Conservation (phyloP, 2,113 vertebrate species). For the Chamaea fasciata region DNA sequence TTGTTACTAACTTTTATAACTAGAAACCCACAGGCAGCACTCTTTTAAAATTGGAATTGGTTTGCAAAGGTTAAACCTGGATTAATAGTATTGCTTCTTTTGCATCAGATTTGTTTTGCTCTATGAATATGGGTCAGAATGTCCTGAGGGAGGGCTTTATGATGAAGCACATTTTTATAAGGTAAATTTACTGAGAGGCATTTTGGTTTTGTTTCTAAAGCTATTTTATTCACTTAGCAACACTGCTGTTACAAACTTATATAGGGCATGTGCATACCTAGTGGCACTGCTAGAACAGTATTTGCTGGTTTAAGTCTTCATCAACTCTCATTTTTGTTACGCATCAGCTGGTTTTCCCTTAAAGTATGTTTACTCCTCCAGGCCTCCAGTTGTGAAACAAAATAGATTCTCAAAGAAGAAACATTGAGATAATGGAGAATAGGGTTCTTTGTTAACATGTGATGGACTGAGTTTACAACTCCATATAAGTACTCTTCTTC, state of each 20-base stretch:
- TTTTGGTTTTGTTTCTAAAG: neutral
- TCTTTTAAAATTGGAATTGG: neutral
- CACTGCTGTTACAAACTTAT: neutral
- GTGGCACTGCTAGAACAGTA: neutral
- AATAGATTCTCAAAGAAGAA: neutral
- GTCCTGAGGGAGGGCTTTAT: neutral
- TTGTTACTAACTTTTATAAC: neutral
- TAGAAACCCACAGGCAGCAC: neutral
- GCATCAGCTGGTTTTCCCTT: neutral
- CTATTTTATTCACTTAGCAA: neutral
- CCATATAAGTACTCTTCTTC: neutral
- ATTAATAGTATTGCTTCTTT: neutral
- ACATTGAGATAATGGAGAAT: neutral
- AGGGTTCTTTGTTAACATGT: neutral
- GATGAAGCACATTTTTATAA: neutral
- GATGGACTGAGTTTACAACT: neutral
- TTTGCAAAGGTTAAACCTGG: neutral
- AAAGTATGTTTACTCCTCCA: neutral
- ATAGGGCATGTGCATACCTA: neutral
- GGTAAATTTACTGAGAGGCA: neutral
- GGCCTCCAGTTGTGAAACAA: neutral
- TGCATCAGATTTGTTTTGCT: neutral
- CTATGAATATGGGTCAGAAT: neutral
- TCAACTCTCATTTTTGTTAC: neutral
- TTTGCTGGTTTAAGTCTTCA: neutral